These are phyloP conservation scores for Neelides folsomi DNA, from an alignment of 2,888 invertebrate genomes.

Conservation along the genomic window DNA sequence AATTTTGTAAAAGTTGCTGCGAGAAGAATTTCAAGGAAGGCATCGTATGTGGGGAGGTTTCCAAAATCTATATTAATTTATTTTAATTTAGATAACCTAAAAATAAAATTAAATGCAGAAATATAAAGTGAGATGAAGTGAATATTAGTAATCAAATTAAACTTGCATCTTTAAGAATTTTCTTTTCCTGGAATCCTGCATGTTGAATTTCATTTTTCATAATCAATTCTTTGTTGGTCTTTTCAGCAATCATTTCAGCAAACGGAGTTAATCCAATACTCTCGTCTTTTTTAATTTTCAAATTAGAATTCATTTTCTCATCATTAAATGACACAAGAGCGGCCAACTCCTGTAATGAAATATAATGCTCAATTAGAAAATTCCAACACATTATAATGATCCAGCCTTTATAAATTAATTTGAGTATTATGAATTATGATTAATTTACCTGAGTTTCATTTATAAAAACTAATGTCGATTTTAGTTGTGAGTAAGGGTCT, in stretches of 20 bases:
- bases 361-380: not conserved
- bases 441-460: constrained; percentile 20
- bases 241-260: constrained; percentile 22
- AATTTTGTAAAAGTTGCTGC: constrained; percentile 13
- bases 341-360: constrained; percentile 20
- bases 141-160: not conserved
- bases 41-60: constrained; percentile 31
- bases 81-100: not conserved
- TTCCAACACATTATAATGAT: too few species aligned
- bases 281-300: constrained; percentile 2
- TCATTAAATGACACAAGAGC: constrained; percentile 9
- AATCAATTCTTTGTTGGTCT: constrained; percentile 8
- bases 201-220: constrained; percentile 1
- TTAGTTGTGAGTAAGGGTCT: constrained; percentile 5
- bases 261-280: constrained; percentile 14
- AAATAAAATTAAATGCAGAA: not conserved
- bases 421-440: not conserved
- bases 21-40: constrained; percentile 26
- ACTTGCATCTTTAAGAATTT: not conserved
- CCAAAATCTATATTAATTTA: constrained; percentile 20
- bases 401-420: not conserved
- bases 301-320: constrained; percentile 2
- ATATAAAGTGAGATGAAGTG: too few species aligned
- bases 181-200: not conserved
- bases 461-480: constrained; percentile 19